Base-by-base conservation (phyloP, 2,888 invertebrate genomes). In the Phyllotreta striolata region DNA sequence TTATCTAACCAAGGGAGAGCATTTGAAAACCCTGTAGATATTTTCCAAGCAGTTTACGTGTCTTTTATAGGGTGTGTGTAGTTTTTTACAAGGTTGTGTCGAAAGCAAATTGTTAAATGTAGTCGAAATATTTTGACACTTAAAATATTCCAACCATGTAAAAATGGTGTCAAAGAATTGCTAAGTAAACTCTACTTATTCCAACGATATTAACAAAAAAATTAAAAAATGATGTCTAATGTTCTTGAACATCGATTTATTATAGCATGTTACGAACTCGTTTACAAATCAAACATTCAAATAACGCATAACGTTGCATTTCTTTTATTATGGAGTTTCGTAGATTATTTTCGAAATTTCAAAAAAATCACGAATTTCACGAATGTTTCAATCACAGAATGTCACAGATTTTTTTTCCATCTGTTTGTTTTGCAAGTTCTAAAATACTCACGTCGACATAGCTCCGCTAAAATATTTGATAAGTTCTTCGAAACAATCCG, bases 361-460 rank as follows among this genome's bases (percentile, higher is more conserved):
- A 51, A 37, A 51, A n/a, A 51, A n/a, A 37, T 10, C 6, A 34
- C 9, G n/a, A 34, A 49, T 61, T 54, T 52, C 41, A 55, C 55
- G 41, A 49, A 55, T 51, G 38, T 62, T 64, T 78, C 77, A 78
- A 80, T 80, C 80, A 80, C 80, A 80, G 78, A 76, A 76, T 80
- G 81, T 80, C 79, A 79, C 81, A 81, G 80, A 80, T 24, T 24
- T 24, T 24, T n/a, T 78, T 57, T 76, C 76, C 71, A 79, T 81
- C 81, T 81, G 81, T 79, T 78, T 71, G 76, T 74, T 76, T 67
- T 71, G 70, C 63, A 62, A 64, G 64, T 62, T 59, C 40, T 10
- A 44, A 44, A 44, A 13, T 13, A 44, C 44, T 41, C 9, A 9
- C n/a, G 10, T 41, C 10, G 10, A 41, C 9, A 41, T 41, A 41